Percentiles rank a stretch among this genome's conserved stretches.
Conservation (phyloP, 2,113 vertebrate genomes). For the Orientallactaga bullata region DNA sequence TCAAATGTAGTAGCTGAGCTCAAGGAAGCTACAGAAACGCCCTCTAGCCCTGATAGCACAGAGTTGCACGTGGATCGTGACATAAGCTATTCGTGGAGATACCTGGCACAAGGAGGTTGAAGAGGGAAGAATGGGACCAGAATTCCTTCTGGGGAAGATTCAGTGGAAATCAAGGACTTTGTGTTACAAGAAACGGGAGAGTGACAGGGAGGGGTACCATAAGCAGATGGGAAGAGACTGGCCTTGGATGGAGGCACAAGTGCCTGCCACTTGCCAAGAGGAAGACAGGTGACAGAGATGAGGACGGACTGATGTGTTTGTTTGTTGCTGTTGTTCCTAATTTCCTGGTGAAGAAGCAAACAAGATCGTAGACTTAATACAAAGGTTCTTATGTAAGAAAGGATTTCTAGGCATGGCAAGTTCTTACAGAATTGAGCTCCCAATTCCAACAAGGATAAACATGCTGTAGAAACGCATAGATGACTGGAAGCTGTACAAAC, state of each 20-base stretch:
- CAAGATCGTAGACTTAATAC: neutral
- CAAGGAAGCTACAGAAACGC: accelerated
- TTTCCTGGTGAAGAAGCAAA: neutral
- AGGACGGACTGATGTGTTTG: neutral
- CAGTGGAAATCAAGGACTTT: neutral
- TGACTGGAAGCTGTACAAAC: too few species aligned
- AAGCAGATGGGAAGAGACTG: accelerated
- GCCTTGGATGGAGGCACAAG: neutral
- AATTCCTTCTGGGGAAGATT: neutral
- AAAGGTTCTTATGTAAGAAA: neutral
- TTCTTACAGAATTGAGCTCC: neutral
- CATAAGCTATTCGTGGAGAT: too few species aligned
- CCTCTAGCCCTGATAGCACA: accelerated
- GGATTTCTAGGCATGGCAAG: too few species aligned
- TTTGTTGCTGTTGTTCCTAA: neutral
- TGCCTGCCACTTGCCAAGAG: neutral
- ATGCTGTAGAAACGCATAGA: too few species aligned
- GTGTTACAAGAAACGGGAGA: neutral
- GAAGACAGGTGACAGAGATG: neutral
- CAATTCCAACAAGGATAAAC: too few species aligned
- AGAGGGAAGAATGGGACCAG: neutral
- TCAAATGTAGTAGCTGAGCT: too few species aligned
- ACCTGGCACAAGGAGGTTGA: neutral
- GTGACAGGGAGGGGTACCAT: neutral
- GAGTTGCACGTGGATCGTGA: neutral